A percentile compares a stretch with the other conserved stretches of the same genome.
These are phyloP conservation scores for Elaphurus davidianus DNA, from an alignment of 2,113 vertebrate genomes.

Conservation along the genomic window DNA sequence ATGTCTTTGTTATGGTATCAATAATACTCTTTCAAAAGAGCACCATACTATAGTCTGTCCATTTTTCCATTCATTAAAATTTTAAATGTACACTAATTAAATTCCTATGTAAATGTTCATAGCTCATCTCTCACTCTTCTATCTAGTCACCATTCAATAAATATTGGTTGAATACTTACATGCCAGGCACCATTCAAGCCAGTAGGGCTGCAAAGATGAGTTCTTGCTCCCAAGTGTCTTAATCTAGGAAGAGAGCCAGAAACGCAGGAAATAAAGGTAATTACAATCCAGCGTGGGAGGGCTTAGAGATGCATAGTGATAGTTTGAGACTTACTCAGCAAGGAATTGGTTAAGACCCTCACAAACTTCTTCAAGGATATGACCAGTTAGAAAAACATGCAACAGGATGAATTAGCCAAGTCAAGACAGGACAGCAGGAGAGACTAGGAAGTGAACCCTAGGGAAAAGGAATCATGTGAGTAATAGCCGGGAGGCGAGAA, in stretches of 20 bases:
- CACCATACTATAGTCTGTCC: not conserved
- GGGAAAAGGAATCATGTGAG: not conserved
- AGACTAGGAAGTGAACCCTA: not conserved
- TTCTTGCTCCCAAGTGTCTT: not conserved
- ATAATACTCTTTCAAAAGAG: not conserved
- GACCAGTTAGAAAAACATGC: not conserved
- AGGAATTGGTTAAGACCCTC: not conserved
- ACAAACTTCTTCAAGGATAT: not conserved
- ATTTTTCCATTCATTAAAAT: constrained; percentile 38
- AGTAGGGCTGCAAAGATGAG: not conserved
- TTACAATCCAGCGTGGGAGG: not conserved
- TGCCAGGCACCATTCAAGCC: not conserved
- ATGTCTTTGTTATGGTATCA: not conserved
- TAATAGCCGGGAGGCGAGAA: not conserved
- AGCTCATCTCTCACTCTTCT: not conserved
- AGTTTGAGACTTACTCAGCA: not conserved
- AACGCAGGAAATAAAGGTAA: not conserved
- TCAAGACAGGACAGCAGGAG: not conserved
- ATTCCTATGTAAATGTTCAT: not conserved
- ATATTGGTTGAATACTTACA: not conserved
- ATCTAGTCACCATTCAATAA: not conserved
- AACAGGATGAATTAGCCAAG: not conserved
- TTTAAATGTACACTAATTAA: constrained; percentile 43
- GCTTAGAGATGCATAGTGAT: not conserved
- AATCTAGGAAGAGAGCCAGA: not conserved